These are phyloP conservation scores for Lasioglossum lativentre DNA, from an alignment of 2,888 invertebrate genomes.

Conservation along the genomic window DNA sequence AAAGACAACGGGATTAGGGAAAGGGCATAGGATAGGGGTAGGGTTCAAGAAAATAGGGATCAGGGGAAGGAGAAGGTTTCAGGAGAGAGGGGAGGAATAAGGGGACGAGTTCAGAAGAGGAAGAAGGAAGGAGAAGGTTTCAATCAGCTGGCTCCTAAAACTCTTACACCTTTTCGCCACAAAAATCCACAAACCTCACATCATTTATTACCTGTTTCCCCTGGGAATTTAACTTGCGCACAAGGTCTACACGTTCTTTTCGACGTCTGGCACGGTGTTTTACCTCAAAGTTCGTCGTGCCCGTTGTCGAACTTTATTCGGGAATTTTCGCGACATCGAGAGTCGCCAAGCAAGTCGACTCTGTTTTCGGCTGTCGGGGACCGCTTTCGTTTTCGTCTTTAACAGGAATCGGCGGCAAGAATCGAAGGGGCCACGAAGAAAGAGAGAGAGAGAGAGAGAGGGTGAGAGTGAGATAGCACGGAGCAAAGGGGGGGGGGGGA, in stretches of 20 bases:
- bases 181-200: neutral
- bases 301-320: neutral
- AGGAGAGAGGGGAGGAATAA: too few relatives aligned
- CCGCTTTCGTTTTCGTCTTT: conserved; percentile 39
- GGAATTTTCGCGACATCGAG: conserved; percentile 13
- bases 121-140: too few relatives aligned
- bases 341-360: neutral
- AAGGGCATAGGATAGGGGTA: too few relatives aligned
- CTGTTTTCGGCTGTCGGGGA: neutral
- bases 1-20: too few relatives aligned
- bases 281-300: neutral
- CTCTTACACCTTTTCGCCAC: neutral
- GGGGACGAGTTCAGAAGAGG: too few relatives aligned
- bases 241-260: neutral
- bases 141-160: too few relatives aligned
- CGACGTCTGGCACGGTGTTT: neutral
- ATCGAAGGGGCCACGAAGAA: neutral
- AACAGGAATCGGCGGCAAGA: conserved; percentile 38
- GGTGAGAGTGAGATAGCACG: too few relatives aligned
- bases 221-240: neutral
- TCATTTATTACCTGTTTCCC: neutral
- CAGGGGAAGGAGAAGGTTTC: too few relatives aligned
- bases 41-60: too few relatives aligned
- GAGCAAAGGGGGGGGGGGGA: neutral
- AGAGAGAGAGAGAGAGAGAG: neutral